phyloP scores from a whole-genome alignment of 2,797 vertebrate species.

The Onychomys torridus region DNA sequence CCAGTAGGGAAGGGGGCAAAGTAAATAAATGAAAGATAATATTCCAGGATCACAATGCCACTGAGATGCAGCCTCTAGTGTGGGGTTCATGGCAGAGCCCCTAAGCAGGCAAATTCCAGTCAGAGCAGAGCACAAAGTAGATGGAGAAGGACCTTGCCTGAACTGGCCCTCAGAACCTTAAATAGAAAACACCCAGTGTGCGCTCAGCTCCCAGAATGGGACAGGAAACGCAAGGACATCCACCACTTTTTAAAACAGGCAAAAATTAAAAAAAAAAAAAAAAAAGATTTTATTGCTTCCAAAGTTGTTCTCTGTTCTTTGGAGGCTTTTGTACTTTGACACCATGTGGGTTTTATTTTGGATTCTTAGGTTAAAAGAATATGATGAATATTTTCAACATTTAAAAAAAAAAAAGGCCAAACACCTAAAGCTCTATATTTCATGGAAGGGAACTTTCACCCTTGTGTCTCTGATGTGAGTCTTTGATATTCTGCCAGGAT shows the following conservation, averaged over 20 bases:
- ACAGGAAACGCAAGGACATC: constrained; percentile 15
- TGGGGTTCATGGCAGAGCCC: not conserved
- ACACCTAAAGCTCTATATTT: constrained; percentile 20
- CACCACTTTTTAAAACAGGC: constrained; percentile 36
- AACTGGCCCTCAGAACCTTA: not conserved
- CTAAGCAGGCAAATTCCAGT: not conserved
- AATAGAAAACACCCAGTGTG: not conserved
- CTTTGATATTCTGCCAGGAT: constrained; percentile 65
- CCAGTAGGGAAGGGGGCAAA: not conserved
- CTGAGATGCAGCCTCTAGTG: not conserved
- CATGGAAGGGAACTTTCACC: constrained; percentile 52
- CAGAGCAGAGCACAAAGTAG: not conserved
- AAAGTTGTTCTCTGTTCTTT: constrained; percentile 47
- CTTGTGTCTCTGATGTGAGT: not conserved
- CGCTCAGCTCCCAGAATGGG: not conserved
- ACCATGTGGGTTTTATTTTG: constrained; percentile 62
- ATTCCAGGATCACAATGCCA: not conserved
- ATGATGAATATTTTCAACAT: constrained; percentile 54
- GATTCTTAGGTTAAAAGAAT: constrained; percentile 67
- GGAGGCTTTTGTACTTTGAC: constrained; percentile 44
- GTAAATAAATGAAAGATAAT: not conserved
- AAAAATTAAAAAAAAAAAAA: constrained; percentile 47
- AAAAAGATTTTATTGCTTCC: constrained; percentile 53
- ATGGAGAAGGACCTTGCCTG: not conserved
- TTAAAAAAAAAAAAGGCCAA: not conserved